These are phyloP conservation scores for Dicrostonyx torquatus DNA, from an alignment of 2,797 vertebrate genomes.

Conservation along the genomic window DNA sequence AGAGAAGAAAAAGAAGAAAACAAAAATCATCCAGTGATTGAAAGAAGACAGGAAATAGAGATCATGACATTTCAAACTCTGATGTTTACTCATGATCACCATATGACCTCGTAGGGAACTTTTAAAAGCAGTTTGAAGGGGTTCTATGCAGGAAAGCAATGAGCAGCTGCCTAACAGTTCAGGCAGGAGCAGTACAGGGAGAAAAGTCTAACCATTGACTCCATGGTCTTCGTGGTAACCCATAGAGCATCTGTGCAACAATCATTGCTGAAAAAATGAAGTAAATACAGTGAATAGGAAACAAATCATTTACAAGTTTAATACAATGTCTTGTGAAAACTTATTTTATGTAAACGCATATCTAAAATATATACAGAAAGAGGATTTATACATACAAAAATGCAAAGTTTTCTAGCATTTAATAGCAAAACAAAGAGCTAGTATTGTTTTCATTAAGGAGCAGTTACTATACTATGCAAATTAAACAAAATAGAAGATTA, in stretches of 20 bases:
- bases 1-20: conserved; percentile 42
- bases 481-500: neutral
- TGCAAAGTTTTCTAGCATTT: neutral
- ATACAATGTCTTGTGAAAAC: neutral
- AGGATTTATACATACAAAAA: neutral
- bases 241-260: neutral
- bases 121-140: neutral
- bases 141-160: neutral
- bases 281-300: neutral
- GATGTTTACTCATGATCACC: neutral
- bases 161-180: neutral
- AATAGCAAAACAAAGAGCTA: neutral
- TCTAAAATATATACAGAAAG: neutral
- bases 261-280: neutral
- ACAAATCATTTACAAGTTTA: neutral
- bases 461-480: neutral
- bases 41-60: conserved; percentile 49
- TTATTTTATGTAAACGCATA: neutral
- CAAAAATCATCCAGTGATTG: neutral
- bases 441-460: neutral
- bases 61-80: conserved; percentile 50
- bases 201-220: neutral
- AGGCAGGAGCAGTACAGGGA: neutral
- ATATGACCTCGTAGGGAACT: neutral
- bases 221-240: neutral